Percentiles rank a stretch among this genome's conserved stretches.
phyloP scores from a whole-genome alignment of 2,113 vertebrate genomes.

The Anhinga anhinga region DNA sequence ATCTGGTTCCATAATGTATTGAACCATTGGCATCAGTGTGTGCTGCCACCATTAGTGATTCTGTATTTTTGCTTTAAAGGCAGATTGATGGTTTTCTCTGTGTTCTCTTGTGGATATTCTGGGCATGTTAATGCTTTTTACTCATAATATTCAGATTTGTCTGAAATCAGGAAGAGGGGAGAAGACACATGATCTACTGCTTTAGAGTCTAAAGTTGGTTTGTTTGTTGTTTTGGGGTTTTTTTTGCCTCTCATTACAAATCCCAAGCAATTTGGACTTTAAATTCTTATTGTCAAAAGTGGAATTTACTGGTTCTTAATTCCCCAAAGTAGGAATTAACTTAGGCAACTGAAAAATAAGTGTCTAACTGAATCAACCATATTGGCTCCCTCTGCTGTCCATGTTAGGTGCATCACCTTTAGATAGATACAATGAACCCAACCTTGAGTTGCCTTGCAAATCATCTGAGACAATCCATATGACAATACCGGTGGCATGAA shows the following conservation, averaged over 20 bases:
- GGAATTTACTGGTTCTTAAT: background rate
- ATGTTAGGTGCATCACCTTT: background rate
- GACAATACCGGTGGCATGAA: background rate
- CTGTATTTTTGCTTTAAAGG: background rate
- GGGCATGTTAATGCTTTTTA: background rate
- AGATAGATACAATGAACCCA: background rate
- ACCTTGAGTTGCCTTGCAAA: background rate
- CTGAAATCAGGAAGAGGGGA: background rate
- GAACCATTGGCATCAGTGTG: background rate
- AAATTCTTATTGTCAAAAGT: background rate
- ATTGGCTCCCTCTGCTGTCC: background rate
- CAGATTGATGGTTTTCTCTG: background rate
- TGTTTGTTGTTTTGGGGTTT: too few species aligned
- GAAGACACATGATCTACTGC: background rate
- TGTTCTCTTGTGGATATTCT: background rate
- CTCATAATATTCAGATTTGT: background rate
- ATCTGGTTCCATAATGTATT: background rate
- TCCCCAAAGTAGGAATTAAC: background rate
- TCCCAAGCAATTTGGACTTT: background rate
- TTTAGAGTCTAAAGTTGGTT: background rate
- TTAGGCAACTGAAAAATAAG: background rate
- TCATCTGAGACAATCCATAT: too few species aligned
- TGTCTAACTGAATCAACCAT: background rate
- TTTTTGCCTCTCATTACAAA: background rate
- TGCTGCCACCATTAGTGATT: background rate